phyloP scores from a whole-genome alignment of 2,888 invertebrate genomes.

The Laspeyria flexula region DNA sequence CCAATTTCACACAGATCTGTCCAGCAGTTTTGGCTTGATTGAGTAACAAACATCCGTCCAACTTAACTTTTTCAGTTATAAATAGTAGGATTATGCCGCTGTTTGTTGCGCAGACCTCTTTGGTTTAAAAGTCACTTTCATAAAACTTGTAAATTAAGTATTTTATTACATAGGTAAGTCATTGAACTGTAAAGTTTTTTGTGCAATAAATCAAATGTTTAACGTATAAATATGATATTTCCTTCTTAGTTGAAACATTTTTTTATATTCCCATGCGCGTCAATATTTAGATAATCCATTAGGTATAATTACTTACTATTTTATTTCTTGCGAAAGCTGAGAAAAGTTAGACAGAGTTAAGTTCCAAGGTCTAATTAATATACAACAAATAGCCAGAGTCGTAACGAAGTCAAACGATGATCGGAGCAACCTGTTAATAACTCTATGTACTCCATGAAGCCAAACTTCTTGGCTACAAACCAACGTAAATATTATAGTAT shows the following conservation, averaged over 20 bases:
- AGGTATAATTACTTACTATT: too few relatives aligned
- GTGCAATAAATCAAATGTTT: not conserved
- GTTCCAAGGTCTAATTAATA: slow-evolving; percentile 24
- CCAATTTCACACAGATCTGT: too few relatives aligned
- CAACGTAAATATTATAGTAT: too few relatives aligned
- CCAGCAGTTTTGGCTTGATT: too few relatives aligned
- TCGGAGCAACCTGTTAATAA: slow-evolving; percentile 9
- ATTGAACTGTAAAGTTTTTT: not conserved
- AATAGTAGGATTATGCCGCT: too few relatives aligned
- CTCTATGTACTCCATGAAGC: slow-evolving; percentile 10
- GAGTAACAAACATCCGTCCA: too few relatives aligned
- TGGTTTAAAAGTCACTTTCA: too few relatives aligned
- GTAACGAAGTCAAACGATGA: slow-evolving; percentile 13
- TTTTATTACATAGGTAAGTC: too few relatives aligned
- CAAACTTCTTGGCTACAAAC: slow-evolving; percentile 10
- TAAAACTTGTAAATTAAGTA: too few relatives aligned
- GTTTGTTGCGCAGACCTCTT: too few relatives aligned
- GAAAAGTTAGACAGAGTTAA: slow-evolving; percentile 27
- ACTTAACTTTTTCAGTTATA: too few relatives aligned
- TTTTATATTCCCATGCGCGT: not conserved
- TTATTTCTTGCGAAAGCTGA: slow-evolving; percentile 26
- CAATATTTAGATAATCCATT: not conserved
- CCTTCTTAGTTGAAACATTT: too few relatives aligned
- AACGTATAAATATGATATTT: not conserved
- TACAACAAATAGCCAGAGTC: slow-evolving; percentile 20